Conservation (phyloP, 1,140 invertebrate genomes). For the Bombus sylvicola region DNA sequence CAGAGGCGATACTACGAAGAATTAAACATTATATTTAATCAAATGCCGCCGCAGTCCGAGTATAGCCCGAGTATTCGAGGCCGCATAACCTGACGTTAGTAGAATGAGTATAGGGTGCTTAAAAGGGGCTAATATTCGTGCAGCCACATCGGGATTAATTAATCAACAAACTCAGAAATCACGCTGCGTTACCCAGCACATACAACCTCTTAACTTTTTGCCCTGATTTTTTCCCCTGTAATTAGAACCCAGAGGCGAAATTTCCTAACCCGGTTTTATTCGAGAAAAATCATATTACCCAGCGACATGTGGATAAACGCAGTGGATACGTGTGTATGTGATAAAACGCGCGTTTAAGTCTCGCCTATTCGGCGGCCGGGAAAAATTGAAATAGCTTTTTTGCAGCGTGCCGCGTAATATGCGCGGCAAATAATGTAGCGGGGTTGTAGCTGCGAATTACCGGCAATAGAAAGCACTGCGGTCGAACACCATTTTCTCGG, state of each 20-base stretch:
- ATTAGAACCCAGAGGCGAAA: background rate
- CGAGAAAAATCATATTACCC: constrained; percentile 4
- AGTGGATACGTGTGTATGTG: background rate
- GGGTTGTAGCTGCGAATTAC: background rate
- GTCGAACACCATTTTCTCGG: constrained; percentile 3
- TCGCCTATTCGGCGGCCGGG: background rate
- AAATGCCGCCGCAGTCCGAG: background rate
- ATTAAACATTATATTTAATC: background rate
- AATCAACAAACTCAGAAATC: background rate
- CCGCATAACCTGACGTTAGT: too few relatives aligned
- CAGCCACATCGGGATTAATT: constrained; percentile 4
- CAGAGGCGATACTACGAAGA: background rate
- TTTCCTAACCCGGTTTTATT: background rate
- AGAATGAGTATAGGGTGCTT: background rate
- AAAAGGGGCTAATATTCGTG: background rate
- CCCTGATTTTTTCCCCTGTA: background rate
- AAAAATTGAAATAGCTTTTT: constrained; percentile 11
- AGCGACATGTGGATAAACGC: background rate
- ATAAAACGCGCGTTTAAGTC: background rate
- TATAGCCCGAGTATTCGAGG: background rate
- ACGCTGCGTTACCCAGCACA: too few relatives aligned
- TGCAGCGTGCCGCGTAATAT: background rate
- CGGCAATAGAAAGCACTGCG: background rate
- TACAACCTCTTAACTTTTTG: background rate
- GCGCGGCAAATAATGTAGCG: background rate